phyloP scores from a whole-genome alignment of 2,888 invertebrate genomes.

The Vannuccia rotundouncinata region DNA sequence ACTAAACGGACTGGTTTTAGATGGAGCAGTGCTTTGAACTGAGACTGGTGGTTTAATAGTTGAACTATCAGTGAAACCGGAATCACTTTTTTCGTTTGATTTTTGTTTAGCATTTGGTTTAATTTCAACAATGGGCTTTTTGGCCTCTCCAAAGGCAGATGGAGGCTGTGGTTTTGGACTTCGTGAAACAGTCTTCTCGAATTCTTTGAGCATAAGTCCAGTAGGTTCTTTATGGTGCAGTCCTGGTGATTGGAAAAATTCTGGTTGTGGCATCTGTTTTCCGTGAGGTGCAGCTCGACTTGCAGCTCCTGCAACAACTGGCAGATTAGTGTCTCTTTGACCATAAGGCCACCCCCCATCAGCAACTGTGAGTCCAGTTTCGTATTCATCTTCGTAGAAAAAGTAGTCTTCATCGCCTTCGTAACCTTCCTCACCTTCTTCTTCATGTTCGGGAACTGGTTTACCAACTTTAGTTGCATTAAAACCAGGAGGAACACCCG shows the following conservation, averaged over 20 bases:
- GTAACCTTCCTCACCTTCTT: conserved; percentile 5
- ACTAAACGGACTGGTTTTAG: conserved; percentile 1
- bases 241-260: conserved; percentile 2
- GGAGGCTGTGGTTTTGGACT: background rate
- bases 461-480: background rate
- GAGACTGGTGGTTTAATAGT: background rate
- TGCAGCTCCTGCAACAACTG: background rate
- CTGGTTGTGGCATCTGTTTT: background rate
- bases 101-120: background rate
- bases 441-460: background rate
- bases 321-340: background rate
- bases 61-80: background rate
- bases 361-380: background rate
- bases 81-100: background rate
- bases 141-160: background rate
- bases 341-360: background rate
- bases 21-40: background rate
- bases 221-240: background rate
- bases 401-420: conserved; percentile 10
- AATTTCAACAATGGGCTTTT: no score
- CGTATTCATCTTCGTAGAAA: conserved; percentile 17
- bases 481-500: background rate
- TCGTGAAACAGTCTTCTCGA: conserved; percentile 11
- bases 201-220: background rate
- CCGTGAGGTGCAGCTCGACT: background rate